Base-by-base conservation (phyloP, 2,888 invertebrate genomes). In the Tortrix viridana region DNA sequence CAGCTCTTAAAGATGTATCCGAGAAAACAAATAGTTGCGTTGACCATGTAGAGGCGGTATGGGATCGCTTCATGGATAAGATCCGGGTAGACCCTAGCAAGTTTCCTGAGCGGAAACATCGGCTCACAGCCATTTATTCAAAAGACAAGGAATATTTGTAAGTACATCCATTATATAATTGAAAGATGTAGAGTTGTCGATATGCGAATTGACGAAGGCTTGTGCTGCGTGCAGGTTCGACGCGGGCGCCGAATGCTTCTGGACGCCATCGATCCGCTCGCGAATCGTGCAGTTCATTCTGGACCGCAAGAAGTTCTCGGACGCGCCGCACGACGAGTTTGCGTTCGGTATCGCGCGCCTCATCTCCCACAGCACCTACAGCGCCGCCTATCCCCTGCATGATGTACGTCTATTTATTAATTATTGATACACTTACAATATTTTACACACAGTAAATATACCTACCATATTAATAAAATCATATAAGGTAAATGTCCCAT, bases 231-330 rank as follows among this genome's bases (percentile, higher is more conserved):
- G 41, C 80, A 97, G 97, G 84, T 98, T 98, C 85, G 97, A 97
- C 82, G 94, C 96, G 44, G 89, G 95, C 55, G 94, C 95, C 37
- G 95, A 96, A 7, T 95, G 95, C 71, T 98, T 98, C 86, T 98
- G 98, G 89, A 96, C 96, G 46, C 95, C 97, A 3, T 95, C 97
- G 1, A 95, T 97, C 47, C 95, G 97, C 65, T 97, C 97, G 12
- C 94, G 97, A 67, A 97, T 98, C 67, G 97, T 98, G 0, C 97
- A 98, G 84, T 98, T 98, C 82, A 97, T 98, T 73, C 89, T 98
- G 73, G 96, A 98, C 80, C 93, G 98, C 66, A 97, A 97, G 86
- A 94, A 95, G 76, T 98, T 97, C 86, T 94, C 95, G 0, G 92
- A 94, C 18, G 89, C 93, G 53, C 75, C 81, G 1, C 81, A 89